These are phyloP conservation scores for Synanthedon formicaeformis DNA, from an alignment of 2,888 invertebrate species.

Conservation along the genomic window DNA sequence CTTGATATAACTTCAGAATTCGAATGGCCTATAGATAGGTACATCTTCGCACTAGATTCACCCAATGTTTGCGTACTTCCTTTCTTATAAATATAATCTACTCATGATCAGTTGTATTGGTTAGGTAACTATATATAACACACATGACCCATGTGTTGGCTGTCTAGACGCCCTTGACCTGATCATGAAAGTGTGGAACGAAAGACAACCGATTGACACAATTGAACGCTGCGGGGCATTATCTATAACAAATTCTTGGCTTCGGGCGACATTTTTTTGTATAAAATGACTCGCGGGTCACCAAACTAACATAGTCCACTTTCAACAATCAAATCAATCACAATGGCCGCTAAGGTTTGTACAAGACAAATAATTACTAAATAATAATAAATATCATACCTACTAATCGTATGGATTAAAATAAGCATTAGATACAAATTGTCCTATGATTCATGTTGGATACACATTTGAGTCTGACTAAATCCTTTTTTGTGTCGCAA, in stretches of 20 bases:
- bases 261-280: neutral
- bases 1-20: too few relatives aligned
- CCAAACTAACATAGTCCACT: slow-evolving; percentile 3
- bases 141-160: neutral
- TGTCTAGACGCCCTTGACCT: neutral
- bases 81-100: too few relatives aligned
- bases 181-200: neutral
- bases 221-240: neutral
- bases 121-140: too few relatives aligned
- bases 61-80: too few relatives aligned
- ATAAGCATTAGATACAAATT: too few relatives aligned
- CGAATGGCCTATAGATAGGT: too few relatives aligned
- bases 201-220: neutral
- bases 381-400: neutral
- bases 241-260: neutral
- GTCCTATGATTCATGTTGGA: too few relatives aligned
- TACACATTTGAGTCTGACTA: too few relatives aligned
- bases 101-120: too few relatives aligned
- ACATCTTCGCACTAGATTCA: too few relatives aligned
- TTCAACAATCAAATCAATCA: slow-evolving; percentile 5
- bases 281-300: slow-evolving; percentile 1
- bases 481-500: too few relatives aligned
- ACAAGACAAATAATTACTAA: neutral
- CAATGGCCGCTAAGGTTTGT: slow-evolving; percentile 11
- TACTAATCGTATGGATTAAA: neutral